These are phyloP conservation scores for Whitmania pigra DNA, from an alignment of 1,140 invertebrate species.

Conservation along the genomic window DNA sequence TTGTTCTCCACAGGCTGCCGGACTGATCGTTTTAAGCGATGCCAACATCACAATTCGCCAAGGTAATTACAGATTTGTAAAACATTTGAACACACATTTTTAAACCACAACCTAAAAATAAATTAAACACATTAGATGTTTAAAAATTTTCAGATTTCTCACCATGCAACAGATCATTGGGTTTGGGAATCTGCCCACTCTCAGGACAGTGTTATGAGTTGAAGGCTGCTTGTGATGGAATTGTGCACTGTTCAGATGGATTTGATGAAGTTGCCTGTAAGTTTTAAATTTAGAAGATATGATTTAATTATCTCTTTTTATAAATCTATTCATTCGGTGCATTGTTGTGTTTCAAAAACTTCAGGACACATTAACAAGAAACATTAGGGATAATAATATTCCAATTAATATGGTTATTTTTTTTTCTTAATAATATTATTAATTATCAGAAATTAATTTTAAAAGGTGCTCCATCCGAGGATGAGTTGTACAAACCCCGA, in stretches of 20 bases:
- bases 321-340: background rate
- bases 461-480: background rate
- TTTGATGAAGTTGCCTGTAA: slow-evolving; percentile 22
- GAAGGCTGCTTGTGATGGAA: slow-evolving; percentile 20
- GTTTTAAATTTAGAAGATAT: background rate
- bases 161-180: slow-evolving; percentile 17
- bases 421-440: too few relatives aligned
- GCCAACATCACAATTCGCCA: slow-evolving; percentile 20
- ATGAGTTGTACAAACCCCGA: slow-evolving; percentile 13
- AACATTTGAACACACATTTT: too few relatives aligned
- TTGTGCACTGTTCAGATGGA: slow-evolving; percentile 16
- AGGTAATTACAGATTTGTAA: background rate
- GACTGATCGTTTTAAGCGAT: slow-evolving; percentile 21
- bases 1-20: slow-evolving; percentile 12
- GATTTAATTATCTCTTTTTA: background rate
- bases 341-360: background rate
- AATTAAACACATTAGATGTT: too few relatives aligned
- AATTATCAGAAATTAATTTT: background rate
- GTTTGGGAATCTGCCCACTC: slow-evolving; percentile 18
- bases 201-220: slow-evolving; percentile 16
- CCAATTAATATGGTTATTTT: too few relatives aligned
- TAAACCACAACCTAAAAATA: too few relatives aligned
- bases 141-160: slow-evolving; percentile 13
- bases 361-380: too few relatives aligned
- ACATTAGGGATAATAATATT: too few relatives aligned